Conservation (phyloP, 1,140 invertebrate species). For the Calosoma granatense region DNA sequence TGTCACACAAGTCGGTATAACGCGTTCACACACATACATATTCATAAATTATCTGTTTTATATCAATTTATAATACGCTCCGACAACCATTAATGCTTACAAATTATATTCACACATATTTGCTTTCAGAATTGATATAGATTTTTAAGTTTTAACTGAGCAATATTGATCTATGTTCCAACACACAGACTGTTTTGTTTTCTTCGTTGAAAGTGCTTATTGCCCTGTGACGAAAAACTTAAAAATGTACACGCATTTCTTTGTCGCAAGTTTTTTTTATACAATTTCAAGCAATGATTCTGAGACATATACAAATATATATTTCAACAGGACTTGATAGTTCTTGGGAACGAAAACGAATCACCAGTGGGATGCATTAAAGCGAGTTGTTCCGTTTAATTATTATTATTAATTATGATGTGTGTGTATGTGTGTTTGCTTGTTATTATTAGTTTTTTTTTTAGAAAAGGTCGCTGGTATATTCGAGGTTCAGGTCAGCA, state of each 20-base stretch:
- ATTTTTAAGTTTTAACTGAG: conserved; percentile 2
- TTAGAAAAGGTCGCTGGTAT: not conserved
- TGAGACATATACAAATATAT: conserved; percentile 3
- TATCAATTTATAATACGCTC: not conserved
- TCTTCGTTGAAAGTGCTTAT: too few species aligned
- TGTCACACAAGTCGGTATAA: too few species aligned
- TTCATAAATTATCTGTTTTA: not conserved
- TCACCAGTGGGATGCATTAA: not conserved
- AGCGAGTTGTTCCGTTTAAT: not conserved
- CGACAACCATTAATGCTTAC: not conserved
- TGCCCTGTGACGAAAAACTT: too few species aligned
- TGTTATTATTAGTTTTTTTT: too few species aligned
- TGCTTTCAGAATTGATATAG: not conserved
- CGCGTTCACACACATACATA: not conserved
- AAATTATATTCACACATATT: conserved; percentile 7
- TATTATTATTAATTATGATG: too few species aligned
- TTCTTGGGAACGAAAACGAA: not conserved
- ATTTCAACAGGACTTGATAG: not conserved
- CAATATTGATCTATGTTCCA: too few species aligned
- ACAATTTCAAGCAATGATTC: conserved; percentile 4
- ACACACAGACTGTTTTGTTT: too few species aligned
- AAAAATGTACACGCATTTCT: too few species aligned
- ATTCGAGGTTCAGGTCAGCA: not conserved
- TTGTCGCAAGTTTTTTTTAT: not conserved
- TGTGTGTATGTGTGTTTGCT: too few species aligned